Base-by-base conservation (phyloP, 1,140 invertebrate genomes). In the Dinoponera quadriceps region DNA sequence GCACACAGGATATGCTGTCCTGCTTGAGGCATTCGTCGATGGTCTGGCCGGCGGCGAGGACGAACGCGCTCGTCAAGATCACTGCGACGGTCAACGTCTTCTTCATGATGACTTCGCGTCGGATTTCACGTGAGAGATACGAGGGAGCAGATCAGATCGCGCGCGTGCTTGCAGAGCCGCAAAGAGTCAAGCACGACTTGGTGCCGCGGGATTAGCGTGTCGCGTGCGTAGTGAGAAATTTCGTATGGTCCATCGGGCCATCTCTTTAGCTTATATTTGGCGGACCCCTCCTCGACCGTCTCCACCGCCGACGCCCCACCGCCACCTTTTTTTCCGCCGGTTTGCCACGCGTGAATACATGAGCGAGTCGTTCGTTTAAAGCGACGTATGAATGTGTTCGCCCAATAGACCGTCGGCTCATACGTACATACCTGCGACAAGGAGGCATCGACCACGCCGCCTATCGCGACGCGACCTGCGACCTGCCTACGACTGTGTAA, bases 1-100 rank as follows among this genome's bases (percentile, higher is more conserved):
- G 96, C 65, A 96, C 91, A 92, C 96, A 96, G 69, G 95, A 95
- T 74, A 96, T 96, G 75, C 96, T 96, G 93, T 96, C 96, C 88
- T 95, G 94, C 81, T 95, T 92, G 29, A 96, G 92, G 87, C 96
- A 96, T 77, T 95, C 94, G 73, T 95, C 92, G 59, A 95, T 85
- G 38, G 66, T 92, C 60, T 93, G 92, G 11, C 86, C 93, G 13
- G 83, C 86, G 48, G 87, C 89, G 20, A 90, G 60, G 38, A 84
- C 90, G 62, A 91, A 82, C 25, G 87, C 72, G 55, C 87, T 73
- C 33, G 86, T 77, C 22, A 93, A 29, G 38, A 92, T 77, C 81
- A 91, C 86, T 66, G 88, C 60, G 27, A 51, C 57, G 18, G 80
- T 48, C 1, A 88, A 86, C 72, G 44, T 57, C 33, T 20, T 25